These are phyloP conservation scores for Laticauda colubrina DNA, from an alignment of 2,113 vertebrate genomes.

Conservation along the genomic window DNA sequence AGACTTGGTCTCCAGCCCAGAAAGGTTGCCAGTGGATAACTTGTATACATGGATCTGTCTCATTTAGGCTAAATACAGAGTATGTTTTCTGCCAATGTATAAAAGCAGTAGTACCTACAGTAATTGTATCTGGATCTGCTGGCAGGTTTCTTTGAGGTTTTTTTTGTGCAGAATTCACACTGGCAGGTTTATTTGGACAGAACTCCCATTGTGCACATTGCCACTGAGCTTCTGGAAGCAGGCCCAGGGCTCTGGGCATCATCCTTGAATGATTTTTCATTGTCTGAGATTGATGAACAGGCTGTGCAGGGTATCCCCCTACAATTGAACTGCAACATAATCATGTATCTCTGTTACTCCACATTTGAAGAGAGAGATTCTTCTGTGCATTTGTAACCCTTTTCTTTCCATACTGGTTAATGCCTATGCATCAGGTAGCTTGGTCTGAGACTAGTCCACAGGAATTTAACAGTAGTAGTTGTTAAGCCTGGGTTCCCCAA, in stretches of 20 bases:
- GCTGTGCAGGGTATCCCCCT: background rate
- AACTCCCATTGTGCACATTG: background rate
- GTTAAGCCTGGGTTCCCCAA: no score
- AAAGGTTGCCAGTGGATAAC: background rate
- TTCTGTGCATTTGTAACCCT: background rate
- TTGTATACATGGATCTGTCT: background rate
- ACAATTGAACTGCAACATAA: background rate
- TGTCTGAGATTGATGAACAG: background rate
- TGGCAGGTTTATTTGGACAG: background rate
- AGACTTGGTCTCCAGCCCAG: constrained; percentile 13
- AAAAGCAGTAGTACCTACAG: background rate
- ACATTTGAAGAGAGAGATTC: background rate
- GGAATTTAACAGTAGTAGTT: background rate
- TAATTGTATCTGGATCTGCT: background rate
- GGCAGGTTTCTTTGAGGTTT: background rate
- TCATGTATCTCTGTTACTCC: background rate
- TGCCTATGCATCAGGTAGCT: background rate
- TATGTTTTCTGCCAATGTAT: background rate
- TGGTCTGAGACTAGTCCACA: background rate
- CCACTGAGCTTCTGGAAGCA: background rate
- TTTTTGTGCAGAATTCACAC: background rate
- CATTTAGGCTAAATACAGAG: background rate
- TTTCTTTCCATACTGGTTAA: background rate
- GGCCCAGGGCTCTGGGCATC: background rate
- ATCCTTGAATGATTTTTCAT: background rate